phyloP scores from a whole-genome alignment of 2,797 vertebrate species.

The Gambusia yucatana region DNA sequence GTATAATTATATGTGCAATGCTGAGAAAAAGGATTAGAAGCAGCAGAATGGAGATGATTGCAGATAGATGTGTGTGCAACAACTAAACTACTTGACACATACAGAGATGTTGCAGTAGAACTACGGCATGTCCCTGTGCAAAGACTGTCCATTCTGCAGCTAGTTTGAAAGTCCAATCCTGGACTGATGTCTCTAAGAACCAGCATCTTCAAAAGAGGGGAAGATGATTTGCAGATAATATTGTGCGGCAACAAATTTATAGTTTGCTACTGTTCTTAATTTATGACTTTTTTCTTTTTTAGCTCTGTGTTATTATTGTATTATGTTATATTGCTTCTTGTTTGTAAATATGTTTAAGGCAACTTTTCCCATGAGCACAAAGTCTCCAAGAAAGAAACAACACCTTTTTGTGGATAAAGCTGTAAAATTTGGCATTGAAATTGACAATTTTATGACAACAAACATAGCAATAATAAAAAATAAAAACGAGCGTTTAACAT shows the following conservation, averaged over 20 bases:
- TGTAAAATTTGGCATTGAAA: constrained; percentile 48
- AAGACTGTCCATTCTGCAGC: not conserved
- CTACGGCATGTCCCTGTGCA: not conserved
- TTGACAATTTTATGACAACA: constrained; percentile 41
- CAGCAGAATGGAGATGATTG: not conserved
- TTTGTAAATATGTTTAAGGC: not conserved
- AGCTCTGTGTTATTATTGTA: not conserved
- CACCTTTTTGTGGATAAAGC: constrained; percentile 33
- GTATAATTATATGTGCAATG: not conserved
- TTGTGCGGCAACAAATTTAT: constrained; percentile 24
- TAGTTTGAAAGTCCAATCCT: not conserved
- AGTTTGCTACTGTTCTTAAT: constrained; percentile 18
- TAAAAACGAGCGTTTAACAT: constrained; percentile 43
- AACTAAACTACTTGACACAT: not conserved
- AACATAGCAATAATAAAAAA: not conserved
- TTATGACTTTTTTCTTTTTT: constrained; percentile 11
- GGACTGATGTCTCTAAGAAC: not conserved
- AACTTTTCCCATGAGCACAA: not conserved
- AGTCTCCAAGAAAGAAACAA: constrained; percentile 24
- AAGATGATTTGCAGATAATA: constrained; percentile 47
- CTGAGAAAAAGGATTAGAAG: not conserved
- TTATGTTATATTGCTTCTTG: not conserved
- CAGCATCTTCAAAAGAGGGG: constrained; percentile 52
- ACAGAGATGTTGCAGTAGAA: not conserved
- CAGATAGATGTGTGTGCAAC: not conserved